A percentile compares a stretch with the other conserved stretches of the same genome.
Conservation (phyloP, 2,113 vertebrate species). For the Puntigrus tetrazona region DNA sequence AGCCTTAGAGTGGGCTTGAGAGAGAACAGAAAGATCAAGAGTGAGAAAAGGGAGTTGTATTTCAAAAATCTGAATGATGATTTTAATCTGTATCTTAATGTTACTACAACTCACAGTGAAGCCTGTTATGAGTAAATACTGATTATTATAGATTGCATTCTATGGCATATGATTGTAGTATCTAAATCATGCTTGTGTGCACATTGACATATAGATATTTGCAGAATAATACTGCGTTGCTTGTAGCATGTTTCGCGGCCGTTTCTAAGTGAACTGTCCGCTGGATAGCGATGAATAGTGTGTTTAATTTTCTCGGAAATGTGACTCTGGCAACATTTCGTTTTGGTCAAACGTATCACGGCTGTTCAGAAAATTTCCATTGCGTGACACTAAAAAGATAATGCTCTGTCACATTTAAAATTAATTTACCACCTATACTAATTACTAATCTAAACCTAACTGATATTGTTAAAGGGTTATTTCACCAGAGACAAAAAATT, state of each 20-base stretch:
- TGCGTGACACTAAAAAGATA: neutral
- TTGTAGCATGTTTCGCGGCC: neutral
- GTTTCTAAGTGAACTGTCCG: neutral
- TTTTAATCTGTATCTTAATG: constrained; percentile 32
- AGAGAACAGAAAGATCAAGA: neutral
- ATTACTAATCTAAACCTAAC: neutral
- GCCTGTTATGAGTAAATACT: neutral
- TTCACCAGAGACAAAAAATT: too few species aligned
- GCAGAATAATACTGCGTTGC: neutral
- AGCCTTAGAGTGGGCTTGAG: neutral
- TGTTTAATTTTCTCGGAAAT: neutral
- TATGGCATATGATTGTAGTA: neutral
- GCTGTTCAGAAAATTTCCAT: neutral
- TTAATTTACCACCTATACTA: neutral
- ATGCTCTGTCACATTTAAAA: neutral
- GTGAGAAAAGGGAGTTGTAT: neutral
- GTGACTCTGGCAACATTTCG: neutral
- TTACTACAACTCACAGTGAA: neutral
- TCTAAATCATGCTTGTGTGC: neutral
- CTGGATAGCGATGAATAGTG: neutral
- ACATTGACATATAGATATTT: neutral
- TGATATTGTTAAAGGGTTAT: too few species aligned
- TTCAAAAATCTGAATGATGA: constrained; percentile 1
- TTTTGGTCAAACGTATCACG: neutral
- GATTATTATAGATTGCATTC: neutral